Conservation (phyloP, 2,797 vertebrate genomes). For the Enoplosus armatus region DNA sequence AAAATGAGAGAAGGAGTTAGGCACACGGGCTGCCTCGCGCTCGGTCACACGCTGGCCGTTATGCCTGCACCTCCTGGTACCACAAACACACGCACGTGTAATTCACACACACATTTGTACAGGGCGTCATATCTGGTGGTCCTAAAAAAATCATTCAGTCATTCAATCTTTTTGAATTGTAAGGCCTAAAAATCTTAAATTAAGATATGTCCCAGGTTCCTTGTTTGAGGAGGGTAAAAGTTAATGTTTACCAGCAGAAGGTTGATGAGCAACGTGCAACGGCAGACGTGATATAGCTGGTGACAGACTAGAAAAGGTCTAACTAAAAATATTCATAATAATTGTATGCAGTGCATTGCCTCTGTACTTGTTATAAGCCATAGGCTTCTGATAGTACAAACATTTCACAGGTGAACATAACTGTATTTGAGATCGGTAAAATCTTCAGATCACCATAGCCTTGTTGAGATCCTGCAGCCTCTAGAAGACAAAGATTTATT, state of each 20-base stretch:
- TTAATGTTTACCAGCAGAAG: background rate
- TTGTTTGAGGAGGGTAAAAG: background rate
- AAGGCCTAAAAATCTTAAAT: background rate
- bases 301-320: background rate
- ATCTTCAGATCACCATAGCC: background rate
- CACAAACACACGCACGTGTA: conserved; percentile 37
- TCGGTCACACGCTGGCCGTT: conserved; percentile 68
- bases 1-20: conserved; percentile 33
- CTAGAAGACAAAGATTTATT: background rate
- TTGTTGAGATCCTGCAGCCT: background rate
- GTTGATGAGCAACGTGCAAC: background rate
- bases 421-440: background rate
- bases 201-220: too few species aligned
- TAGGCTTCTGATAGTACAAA: background rate
- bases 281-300: background rate
- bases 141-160: background rate
- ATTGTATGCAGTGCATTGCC: background rate
- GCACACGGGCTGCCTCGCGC: conserved; percentile 58
- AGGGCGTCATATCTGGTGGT: conserved; percentile 9
- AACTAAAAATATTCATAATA: background rate
- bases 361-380: background rate
- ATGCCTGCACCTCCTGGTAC: conserved; percentile 65
- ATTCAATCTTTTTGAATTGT: background rate
- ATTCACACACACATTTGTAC: conserved; percentile 24
- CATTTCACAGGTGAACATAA: background rate